Evolutionary conservation across 2,113 vertebrate species (phyloP).

Genomic region (Craseonycteris thonglongyai): DNA sequence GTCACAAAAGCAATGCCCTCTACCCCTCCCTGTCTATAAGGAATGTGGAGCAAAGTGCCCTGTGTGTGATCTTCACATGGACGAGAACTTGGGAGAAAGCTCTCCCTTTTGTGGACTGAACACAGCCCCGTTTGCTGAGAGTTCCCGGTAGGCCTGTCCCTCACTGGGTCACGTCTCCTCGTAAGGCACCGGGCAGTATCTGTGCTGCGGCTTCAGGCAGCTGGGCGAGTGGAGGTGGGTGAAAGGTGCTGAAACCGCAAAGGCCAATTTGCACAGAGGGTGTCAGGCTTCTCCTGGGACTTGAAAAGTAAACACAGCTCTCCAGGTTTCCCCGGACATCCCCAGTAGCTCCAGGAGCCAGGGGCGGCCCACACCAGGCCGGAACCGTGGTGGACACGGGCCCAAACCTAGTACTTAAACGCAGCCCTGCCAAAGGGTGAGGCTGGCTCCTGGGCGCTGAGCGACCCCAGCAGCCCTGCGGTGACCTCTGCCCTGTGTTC

Average conservation of each 20-base stretch:
- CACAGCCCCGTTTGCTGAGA: neutral
- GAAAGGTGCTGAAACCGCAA: neutral
- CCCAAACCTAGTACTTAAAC: neutral
- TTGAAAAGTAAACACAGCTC: neutral
- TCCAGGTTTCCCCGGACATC: neutral
- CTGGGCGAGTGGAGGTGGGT: neutral
- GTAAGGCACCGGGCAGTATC: constrained; percentile 68
- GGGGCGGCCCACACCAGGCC: neutral
- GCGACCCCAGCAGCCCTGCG: neutral
- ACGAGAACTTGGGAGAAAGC: neutral
- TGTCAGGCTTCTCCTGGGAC: constrained; percentile 15
- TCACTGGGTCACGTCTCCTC: neutral
- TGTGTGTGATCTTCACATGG: neutral
- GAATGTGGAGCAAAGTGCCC: neutral
- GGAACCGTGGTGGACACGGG: neutral
- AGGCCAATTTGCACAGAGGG: constrained; percentile 24
- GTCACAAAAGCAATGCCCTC: constrained; percentile 15
- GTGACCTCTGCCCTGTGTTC: constrained; percentile 11
- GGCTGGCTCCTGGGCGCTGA: neutral
- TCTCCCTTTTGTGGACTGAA: neutral
- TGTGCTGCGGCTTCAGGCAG: constrained; percentile 48
- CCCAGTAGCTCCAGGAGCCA: neutral
- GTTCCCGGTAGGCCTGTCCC: neutral
- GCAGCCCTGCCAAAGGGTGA: neutral
- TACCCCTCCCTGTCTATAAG: neutral